phyloP scores from a whole-genome alignment of 2,888 invertebrate genomes.

The Ctena decussata region DNA sequence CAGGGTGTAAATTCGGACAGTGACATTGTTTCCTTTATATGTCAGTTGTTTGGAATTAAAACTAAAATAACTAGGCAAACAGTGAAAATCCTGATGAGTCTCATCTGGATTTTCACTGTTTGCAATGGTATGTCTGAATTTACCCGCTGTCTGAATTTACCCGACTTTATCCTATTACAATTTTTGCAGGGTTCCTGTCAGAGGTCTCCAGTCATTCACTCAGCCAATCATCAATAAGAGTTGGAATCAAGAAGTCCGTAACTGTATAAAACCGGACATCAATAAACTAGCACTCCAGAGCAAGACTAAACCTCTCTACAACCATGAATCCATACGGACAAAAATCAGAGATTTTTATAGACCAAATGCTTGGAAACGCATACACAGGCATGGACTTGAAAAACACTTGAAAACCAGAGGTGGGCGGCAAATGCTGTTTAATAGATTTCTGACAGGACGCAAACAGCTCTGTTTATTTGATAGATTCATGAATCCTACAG shows the following conservation, averaged over 20 bases:
- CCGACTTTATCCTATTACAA: not conserved
- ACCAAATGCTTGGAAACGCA: constrained; percentile 75
- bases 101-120: no score
- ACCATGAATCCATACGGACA: constrained; percentile 14
- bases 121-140: no score
- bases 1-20: no score
- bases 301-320: not conserved
- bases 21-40: no score
- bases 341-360: constrained; percentile 51
- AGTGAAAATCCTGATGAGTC: no score
- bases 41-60: no score
- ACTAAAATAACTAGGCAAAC: no score
- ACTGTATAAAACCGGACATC: not conserved
- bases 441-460: constrained; percentile 74
- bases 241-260: not conserved
- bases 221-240: not conserved
- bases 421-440: constrained; percentile 73
- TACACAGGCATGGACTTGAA: constrained; percentile 79
- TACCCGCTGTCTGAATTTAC: no score
- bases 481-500: constrained; percentile 67
- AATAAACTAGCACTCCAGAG: not conserved
- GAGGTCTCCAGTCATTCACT: not conserved
- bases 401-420: constrained; percentile 62
- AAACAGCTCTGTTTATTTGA: constrained; percentile 70
- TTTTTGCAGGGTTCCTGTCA: not conserved